Percentiles rank a stretch among this genome's conserved stretches.
phyloP scores from a whole-genome alignment of 2,888 invertebrate genomes.

The Allophyes oxyacanthae region DNA sequence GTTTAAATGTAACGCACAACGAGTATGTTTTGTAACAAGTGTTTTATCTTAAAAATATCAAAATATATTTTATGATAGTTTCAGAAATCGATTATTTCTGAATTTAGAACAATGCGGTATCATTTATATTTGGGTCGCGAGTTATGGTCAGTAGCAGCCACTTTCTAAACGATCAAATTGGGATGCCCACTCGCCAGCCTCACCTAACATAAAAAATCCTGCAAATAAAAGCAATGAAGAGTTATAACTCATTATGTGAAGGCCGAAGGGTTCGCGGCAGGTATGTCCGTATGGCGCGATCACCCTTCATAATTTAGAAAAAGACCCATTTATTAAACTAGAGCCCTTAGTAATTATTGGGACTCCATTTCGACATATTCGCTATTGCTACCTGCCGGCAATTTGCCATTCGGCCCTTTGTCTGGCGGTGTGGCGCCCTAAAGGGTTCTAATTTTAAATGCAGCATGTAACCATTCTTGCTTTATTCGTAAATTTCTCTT shows the following conservation, averaged over 20 bases:
- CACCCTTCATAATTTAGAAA: slow-evolving; percentile 86
- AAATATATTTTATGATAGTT: too few species aligned
- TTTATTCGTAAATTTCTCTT: slow-evolving; percentile 88
- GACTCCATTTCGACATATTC: slow-evolving; percentile 85
- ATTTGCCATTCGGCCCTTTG: slow-evolving; percentile 88
- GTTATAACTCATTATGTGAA: slow-evolving; percentile 77
- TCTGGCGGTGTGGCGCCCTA: slow-evolving; percentile 89
- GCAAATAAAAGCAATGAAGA: slow-evolving; percentile 75
- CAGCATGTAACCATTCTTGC: slow-evolving; percentile 86
- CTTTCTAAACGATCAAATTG: slow-evolving; percentile 48
- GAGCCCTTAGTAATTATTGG: slow-evolving; percentile 87
- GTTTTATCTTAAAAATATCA: slow-evolving; percentile 16
- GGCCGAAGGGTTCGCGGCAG: slow-evolving; percentile 84
- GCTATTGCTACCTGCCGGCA: slow-evolving; percentile 89
- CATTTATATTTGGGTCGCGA: slow-evolving; percentile 28
- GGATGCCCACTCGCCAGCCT: slow-evolving; percentile 44
- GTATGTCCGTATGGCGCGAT: slow-evolving; percentile 88
- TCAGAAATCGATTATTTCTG: neutral
- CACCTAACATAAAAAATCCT: slow-evolving; percentile 60
- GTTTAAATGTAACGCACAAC: slow-evolving; percentile 35
- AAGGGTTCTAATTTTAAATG: slow-evolving; percentile 89
- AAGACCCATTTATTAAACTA: slow-evolving; percentile 88
- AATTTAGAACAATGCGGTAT: neutral
- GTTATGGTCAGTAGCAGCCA: slow-evolving; percentile 38
- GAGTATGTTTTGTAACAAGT: neutral